Evolutionary conservation across 2,797 vertebrate genomes (phyloP).

Genomic region (Alectoris magna): DNA sequence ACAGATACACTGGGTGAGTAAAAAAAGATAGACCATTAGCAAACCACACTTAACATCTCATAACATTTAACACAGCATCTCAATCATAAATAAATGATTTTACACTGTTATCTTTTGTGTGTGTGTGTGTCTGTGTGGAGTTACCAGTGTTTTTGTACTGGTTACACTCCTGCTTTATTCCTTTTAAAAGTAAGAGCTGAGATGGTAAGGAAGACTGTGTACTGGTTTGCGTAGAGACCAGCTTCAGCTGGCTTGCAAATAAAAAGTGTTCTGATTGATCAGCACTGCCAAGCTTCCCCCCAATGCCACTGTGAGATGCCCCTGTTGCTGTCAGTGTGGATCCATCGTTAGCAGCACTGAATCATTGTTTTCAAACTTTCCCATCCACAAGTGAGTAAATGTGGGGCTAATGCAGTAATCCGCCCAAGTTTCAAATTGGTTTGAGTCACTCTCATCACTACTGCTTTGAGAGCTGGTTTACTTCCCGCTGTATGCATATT

Average conservation of each 20-base stretch:
- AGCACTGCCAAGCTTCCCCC: slow-evolving; percentile 8
- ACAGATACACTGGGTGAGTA: background rate
- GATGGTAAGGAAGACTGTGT: background rate
- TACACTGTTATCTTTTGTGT: background rate
- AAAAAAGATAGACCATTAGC: background rate
- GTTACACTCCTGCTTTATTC: background rate
- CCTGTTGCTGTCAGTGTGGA: background rate
- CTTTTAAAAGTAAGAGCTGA: background rate
- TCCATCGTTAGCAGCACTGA: background rate
- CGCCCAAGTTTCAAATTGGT: background rate
- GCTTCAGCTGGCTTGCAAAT: background rate
- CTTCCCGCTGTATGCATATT: background rate
- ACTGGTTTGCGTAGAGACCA: background rate
- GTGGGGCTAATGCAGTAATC: background rate
- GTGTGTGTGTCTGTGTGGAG: background rate
- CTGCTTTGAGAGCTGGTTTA: background rate
- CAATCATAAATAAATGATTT: background rate
- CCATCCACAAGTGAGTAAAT: background rate
- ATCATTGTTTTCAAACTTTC: background rate
- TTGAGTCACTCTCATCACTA: background rate
- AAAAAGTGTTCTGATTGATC: slow-evolving; percentile 4
- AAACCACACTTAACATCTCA: background rate
- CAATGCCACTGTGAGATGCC: background rate
- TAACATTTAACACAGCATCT: background rate
- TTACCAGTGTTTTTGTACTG: background rate